Evolutionary conservation across 2,888 invertebrate genomes (phyloP).

Genomic region (Papilio gigon): DNA sequence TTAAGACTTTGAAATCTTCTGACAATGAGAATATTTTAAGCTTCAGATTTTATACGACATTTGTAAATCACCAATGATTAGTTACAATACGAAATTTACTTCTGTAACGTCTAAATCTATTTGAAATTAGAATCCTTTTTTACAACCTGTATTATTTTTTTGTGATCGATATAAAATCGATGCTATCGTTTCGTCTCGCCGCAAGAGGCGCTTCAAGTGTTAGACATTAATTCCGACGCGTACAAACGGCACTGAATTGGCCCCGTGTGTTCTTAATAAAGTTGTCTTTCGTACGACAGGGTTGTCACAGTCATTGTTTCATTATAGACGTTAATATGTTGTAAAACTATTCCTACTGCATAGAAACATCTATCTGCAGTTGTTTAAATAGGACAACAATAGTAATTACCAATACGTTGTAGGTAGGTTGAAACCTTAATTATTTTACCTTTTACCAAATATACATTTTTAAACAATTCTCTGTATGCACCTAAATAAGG

Average conservation of each 20-base stretch:
- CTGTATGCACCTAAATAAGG: no score
- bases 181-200: constrained; percentile 53
- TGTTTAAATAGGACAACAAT: no score
- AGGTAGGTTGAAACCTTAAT: no score
- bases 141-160: constrained; percentile 37
- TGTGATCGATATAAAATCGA: constrained; percentile 54
- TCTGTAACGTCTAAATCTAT: neutral
- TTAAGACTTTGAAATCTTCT: neutral
- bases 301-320: constrained; percentile 49
- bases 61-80: neutral
- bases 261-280: constrained; percentile 75
- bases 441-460: no score
- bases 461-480: no score
- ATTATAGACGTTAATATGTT: constrained; percentile 6
- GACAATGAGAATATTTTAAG: neutral
- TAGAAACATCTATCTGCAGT: no score
- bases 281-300: constrained; percentile 57
- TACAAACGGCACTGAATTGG: constrained; percentile 60
- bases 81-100: neutral
- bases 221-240: constrained; percentile 63
- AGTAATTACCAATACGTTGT: no score
- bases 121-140: neutral
- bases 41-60: neutral
- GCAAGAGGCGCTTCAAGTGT: constrained; percentile 59
- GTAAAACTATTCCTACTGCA: constrained; percentile 28